Evolutionary conservation across 2,888 invertebrate species (phyloP), one percentile per base, ranked within the genome.

Genomic region (Cerastis rubricosa): DNA sequence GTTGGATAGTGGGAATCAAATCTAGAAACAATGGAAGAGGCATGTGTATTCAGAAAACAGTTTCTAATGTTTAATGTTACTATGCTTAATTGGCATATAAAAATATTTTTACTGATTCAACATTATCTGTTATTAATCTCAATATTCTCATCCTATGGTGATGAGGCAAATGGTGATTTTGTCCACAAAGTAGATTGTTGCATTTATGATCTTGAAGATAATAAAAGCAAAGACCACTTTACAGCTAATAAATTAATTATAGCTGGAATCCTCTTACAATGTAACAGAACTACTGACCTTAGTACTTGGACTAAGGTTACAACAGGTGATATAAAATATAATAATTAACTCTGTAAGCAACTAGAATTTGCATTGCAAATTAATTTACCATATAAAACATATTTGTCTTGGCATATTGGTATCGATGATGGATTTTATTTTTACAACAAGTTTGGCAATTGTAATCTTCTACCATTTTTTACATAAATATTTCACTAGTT

Each of bases 1-100:
- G 92, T 94, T 92, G 94, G 94, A 90, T 94, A 96, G 94, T 96
- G 95, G 92, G 96, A 96, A 96, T 88, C 76, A 81, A 87, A 87
- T 88, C 81, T 78, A 86, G 83, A 89, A 90, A 96, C 96, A 95
- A 96, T 95, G 88, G 93, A 54, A 87, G 88, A 92, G 89, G 91
- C 85, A 91, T 91, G 85, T 87, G 88, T 91, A 91, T 92, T 92
- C 90, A 90, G 91, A 93, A 91, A 93, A 92, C 90, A 93, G 92
- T 94, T 94, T 94, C 93, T 93, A 93, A 91, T 90, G 89, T 92
- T 89, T 89, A 81, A 87, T 86, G 79, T 88, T 88, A 89, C 86
- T 87, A 87, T 80, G 88, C 84, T 87, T 89, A 85, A 89, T 86
- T 86, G 83, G 84, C 83, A 83, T 82, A 83, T 80, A 81, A 79